A percentile compares a stretch with the other conserved stretches of the same genome.
phyloP scores from a whole-genome alignment of 2,888 invertebrate species.

The Elmis aenea region DNA sequence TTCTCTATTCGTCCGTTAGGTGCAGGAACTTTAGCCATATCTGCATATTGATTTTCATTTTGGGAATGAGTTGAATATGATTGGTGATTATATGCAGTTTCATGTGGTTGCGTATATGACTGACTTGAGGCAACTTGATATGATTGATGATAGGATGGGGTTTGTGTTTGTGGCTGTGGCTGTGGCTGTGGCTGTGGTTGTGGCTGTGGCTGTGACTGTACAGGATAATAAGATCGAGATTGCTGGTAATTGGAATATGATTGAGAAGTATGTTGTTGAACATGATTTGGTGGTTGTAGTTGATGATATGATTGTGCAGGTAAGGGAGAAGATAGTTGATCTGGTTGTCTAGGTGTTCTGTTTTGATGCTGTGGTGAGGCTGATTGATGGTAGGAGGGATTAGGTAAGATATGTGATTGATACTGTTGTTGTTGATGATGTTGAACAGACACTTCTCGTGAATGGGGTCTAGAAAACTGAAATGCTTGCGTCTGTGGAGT shows the following conservation, averaged over 20 bases:
- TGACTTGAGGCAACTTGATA: slow-evolving; percentile 19
- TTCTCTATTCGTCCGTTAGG: slow-evolving; percentile 13
- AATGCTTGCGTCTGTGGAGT: slow-evolving; percentile 34
- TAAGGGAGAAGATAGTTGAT: slow-evolving; percentile 25
- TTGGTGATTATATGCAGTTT: slow-evolving; percentile 16
- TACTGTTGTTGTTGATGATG: slow-evolving; percentile 21
- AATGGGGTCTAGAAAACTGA: slow-evolving; percentile 49
- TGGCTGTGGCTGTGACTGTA: slow-evolving; percentile 7
- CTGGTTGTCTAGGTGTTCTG: slow-evolving; percentile 15
- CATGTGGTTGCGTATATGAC: slow-evolving; percentile 14
- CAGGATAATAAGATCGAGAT: slow-evolving; percentile 28
- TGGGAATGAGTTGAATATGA: slow-evolving; percentile 14
- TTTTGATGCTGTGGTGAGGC: slow-evolving; percentile 22
- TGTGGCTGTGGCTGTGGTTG: slow-evolving; percentile 15
- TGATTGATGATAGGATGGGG: slow-evolving; percentile 19
- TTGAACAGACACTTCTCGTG: slow-evolving; percentile 28
- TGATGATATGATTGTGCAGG: slow-evolving; percentile 34
- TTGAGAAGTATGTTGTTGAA: slow-evolving; percentile 12
- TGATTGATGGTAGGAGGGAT: slow-evolving; percentile 25
- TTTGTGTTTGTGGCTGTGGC: slow-evolving; percentile 23
- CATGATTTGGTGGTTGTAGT: slow-evolving; percentile 18
- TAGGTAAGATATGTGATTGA: slow-evolving; percentile 25
- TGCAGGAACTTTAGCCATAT: slow-evolving; percentile 11
- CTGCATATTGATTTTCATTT: slow-evolving; percentile 13
- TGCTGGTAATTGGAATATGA: slow-evolving; percentile 25